Evolutionary conservation across 2,113 vertebrate species (phyloP).

Genomic region (Mustela nigripes): DNA sequence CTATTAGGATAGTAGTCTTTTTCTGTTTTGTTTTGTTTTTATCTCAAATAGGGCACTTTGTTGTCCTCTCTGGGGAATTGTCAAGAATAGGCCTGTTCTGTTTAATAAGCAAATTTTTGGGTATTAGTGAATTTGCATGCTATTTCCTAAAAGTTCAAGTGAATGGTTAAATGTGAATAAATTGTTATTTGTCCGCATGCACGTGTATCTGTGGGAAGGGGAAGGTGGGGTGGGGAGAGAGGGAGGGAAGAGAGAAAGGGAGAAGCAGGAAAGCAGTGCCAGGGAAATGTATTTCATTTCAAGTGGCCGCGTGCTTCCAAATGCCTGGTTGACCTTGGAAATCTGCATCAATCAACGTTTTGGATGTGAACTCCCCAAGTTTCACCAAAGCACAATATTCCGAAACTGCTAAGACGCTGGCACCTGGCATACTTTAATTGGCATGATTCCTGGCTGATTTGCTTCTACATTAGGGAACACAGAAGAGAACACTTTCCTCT

Average conservation of each 20-base stretch:
- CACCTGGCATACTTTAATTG: not conserved
- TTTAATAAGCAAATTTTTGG: conserved; percentile 36
- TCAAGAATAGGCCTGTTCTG: not conserved
- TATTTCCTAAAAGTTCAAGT: conserved; percentile 20
- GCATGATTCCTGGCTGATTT: conserved; percentile 72
- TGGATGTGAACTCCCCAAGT: not conserved
- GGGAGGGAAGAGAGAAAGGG: not conserved
- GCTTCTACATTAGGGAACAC: conserved; percentile 5
- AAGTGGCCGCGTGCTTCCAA: conserved; percentile 26
- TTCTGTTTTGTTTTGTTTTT: not conserved
- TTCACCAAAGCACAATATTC: not conserved
- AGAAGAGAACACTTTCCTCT: conserved; percentile 68
- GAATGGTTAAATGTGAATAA: not conserved
- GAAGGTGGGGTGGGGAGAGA: not conserved
- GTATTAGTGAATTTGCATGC: not conserved
- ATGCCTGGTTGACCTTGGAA: conserved; percentile 1
- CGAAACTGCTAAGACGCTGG: not conserved
- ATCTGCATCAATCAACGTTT: conserved; percentile 36
- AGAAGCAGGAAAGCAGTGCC: not conserved
- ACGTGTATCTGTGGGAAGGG: fast-evolving
- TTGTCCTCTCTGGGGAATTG: not conserved
- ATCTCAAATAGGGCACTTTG: not conserved
- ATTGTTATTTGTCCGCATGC: not conserved
- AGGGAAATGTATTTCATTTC: not conserved
- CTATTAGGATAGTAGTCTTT: not conserved